A percentile compares a stretch with the other conserved stretches of the same genome.
phyloP scores from a whole-genome alignment of 2,113 vertebrate species.

The Bujurquina vittata region DNA sequence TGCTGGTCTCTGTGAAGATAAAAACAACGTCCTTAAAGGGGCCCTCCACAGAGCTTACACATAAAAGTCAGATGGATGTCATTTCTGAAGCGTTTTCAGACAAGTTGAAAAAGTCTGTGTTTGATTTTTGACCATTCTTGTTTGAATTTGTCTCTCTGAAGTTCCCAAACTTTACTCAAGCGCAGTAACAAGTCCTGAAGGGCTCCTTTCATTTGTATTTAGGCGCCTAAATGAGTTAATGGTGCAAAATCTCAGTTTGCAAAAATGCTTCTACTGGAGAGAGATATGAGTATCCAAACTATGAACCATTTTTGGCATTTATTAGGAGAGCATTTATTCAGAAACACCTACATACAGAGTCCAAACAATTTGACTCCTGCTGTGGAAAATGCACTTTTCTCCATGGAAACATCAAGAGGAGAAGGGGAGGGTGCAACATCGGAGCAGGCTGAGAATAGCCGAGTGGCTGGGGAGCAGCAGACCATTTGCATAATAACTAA shows the following conservation, averaged over 20 bases:
- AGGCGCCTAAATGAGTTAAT: background rate
- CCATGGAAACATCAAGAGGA: constrained; percentile 34
- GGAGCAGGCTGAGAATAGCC: constrained; percentile 35
- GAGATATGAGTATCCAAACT: background rate
- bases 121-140: background rate
- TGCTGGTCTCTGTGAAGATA: background rate
- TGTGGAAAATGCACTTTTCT: constrained; percentile 40
- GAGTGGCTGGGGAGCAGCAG: constrained; percentile 30
- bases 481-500: constrained; percentile 70
- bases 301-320: background rate
- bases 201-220: accelerated
- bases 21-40: background rate
- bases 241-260: background rate
- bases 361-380: constrained; percentile 32
- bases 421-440: constrained; percentile 21
- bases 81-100: background rate
- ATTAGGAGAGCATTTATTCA: background rate
- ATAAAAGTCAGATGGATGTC: background rate
- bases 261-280: background rate
- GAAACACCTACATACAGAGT: constrained; percentile 40
- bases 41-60: background rate
- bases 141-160: background rate
- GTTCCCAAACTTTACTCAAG: background rate
- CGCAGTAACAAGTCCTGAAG: background rate
- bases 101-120: background rate